phyloP scores from a whole-genome alignment of 2,113 vertebrate genomes.

The Picathartes gymnocephalus region DNA sequence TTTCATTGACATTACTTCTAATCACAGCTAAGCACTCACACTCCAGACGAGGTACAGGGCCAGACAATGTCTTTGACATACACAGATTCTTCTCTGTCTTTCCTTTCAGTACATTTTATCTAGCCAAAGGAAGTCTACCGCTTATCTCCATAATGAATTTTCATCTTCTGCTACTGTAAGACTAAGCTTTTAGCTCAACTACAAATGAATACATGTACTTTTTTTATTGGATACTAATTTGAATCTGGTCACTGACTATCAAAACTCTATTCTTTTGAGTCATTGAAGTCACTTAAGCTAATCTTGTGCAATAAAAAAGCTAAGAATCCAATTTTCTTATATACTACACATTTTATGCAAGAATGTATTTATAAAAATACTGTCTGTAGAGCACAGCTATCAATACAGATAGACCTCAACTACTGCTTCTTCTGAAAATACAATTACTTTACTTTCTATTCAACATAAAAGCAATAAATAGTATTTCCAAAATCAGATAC shows the following conservation, averaged over 20 bases:
- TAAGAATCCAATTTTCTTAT: slow-evolving; percentile 23
- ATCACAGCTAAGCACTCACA: slow-evolving; percentile 30
- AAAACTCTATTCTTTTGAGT: slow-evolving; percentile 18
- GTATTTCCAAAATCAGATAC: background rate
- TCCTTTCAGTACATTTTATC: slow-evolving; percentile 34
- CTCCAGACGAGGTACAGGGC: background rate
- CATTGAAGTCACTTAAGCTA: background rate
- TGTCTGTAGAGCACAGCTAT: background rate
- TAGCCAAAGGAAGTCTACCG: slow-evolving; percentile 17
- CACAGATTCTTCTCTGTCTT: background rate
- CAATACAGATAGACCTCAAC: background rate
- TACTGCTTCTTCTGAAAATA: background rate
- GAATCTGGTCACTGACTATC: slow-evolving; percentile 17
- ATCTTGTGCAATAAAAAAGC: slow-evolving; percentile 9
- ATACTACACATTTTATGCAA: background rate
- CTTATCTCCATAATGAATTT: slow-evolving; percentile 47
- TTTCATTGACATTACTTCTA: slow-evolving; percentile 26
- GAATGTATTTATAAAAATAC: background rate
- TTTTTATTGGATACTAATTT: slow-evolving; percentile 27
- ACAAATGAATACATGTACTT: slow-evolving; percentile 24
- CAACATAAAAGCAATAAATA: background rate
- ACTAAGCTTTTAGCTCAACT: slow-evolving; percentile 27
- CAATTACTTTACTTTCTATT: background rate
- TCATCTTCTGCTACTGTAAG: slow-evolving; percentile 26
- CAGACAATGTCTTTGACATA: slow-evolving; percentile 11